Base-by-base conservation (phyloP, 1,140 invertebrate genomes). In the Kradibia gibbosae region DNA sequence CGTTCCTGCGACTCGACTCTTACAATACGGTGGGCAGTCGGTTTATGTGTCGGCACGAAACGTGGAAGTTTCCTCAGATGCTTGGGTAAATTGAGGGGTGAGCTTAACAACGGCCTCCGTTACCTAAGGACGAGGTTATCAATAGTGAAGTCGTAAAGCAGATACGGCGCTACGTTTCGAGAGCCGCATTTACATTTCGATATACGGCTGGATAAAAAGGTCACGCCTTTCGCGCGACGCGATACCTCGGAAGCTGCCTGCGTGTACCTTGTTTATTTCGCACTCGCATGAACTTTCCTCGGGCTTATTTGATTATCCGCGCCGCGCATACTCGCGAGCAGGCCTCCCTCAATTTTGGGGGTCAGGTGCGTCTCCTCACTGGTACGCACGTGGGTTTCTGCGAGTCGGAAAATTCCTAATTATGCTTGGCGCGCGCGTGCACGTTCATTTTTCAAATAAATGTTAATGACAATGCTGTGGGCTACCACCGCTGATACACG, bases 121-220 rank as follows among this genome's bases (percentile, higher is more conserved):
- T 79, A 85, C 82, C 88, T 87, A 87, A 88, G 84, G 84, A 83
- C 86, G 84, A 86, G 84, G 84, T 86, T 88, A 87, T 88, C 88
- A 85, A 86, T 86, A 86, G 82, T 87, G 85, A 88, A 88, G 88
- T 88, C 84, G 83, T 88, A 88, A 88, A 88, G 78, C 78, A 84
- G 82, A 87, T 85, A 87, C 75, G 28, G 57, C 42, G 42, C 79
- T 39, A 22, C 42, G 83, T 79, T 79, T 67, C 83, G 84, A 83
- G 82, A 84, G 83, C 84, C 85, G 84, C 86, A 88, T 88, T 88
- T 88, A 88, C 86, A 88, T 88, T 87, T 85, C 87, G 85, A 87
- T 88, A 88, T 87, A 88, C 81, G 86, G 83, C 85, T 77, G 86
- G 87, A 88, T 88, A 88, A 88, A 88, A 88, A 85, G 86, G 86